phyloP scores from a whole-genome alignment of 2,113 vertebrate species.

The Anoura caudifer region DNA sequence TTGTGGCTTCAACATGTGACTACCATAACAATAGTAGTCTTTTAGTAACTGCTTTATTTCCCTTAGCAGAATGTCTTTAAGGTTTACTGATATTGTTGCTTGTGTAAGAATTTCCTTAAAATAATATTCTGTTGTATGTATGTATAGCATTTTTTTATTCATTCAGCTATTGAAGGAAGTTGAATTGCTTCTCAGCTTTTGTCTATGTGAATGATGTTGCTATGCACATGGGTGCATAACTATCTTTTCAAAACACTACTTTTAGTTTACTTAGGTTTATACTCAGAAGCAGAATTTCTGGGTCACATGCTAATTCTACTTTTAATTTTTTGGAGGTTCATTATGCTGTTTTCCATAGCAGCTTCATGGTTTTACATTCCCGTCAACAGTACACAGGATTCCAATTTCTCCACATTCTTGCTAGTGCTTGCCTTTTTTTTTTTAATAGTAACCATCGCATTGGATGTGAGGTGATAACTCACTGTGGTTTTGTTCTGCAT shows the following conservation, averaged over 20 bases:
- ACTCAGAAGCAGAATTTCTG: background rate
- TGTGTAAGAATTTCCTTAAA: background rate
- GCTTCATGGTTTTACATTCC: background rate
- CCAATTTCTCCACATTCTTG: background rate
- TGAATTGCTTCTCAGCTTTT: background rate
- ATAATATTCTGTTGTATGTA: background rate
- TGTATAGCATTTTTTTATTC: background rate
- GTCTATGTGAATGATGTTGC: background rate
- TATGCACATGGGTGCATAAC: background rate
- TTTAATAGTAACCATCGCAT: background rate
- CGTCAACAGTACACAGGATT: background rate
- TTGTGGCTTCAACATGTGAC: background rate
- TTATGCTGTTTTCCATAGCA: background rate
- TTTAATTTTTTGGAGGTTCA: background rate
- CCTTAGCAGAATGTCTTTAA: background rate
- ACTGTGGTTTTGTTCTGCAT: slow-evolving; percentile 7
- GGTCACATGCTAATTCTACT: background rate
- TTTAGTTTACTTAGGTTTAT: background rate
- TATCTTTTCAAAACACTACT: background rate
- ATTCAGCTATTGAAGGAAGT: background rate
- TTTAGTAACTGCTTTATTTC: background rate
- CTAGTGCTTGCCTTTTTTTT: background rate
- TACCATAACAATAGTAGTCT: background rate
- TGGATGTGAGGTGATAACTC: background rate
- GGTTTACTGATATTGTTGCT: background rate